Conservation (phyloP, 2,888 invertebrate species). For the Hermaeophaga mercurialis region DNA sequence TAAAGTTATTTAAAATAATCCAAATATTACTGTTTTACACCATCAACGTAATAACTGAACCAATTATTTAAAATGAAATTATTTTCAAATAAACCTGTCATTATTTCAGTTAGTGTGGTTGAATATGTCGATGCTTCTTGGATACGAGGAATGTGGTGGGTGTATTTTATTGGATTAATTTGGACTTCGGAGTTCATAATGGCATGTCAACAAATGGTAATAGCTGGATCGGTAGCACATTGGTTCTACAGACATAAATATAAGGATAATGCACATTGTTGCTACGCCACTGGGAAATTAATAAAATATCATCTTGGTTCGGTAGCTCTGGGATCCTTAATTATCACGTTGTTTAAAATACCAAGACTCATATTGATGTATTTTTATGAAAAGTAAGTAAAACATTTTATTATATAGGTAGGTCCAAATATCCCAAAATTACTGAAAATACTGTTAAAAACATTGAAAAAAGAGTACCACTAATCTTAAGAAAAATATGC, state of each 20-base stretch:
- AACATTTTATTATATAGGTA: no score
- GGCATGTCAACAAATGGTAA: constrained; percentile 92
- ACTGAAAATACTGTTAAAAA: no score
- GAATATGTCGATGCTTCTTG: constrained; percentile 78
- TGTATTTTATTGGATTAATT: constrained; percentile 85
- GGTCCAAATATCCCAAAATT: no score
- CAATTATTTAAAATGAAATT: constrained; percentile 1
- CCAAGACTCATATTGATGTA: constrained; percentile 88
- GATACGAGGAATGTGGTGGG: constrained; percentile 94
- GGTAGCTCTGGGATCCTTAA: constrained; percentile 90
- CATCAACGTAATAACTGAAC: constrained; percentile 1
- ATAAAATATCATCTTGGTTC: constrained; percentile 92
- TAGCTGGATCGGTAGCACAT: constrained; percentile 89
- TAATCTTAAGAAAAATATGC: no score
- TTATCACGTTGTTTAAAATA: constrained; percentile 91
- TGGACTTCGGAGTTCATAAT: constrained; percentile 95
- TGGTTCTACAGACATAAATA: constrained; percentile 90
- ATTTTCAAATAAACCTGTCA: background rate
- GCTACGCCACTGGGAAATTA: constrained; percentile 75
- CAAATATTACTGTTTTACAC: background rate
- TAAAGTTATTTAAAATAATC: no score
- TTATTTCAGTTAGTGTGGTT: constrained; percentile 65
- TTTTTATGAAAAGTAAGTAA: constrained; percentile 76
- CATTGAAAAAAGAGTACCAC: no score
- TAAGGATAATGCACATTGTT: constrained; percentile 68